phyloP scores from a whole-genome alignment of 2,797 vertebrate genomes.

The Phyllotis vaccarum region DNA sequence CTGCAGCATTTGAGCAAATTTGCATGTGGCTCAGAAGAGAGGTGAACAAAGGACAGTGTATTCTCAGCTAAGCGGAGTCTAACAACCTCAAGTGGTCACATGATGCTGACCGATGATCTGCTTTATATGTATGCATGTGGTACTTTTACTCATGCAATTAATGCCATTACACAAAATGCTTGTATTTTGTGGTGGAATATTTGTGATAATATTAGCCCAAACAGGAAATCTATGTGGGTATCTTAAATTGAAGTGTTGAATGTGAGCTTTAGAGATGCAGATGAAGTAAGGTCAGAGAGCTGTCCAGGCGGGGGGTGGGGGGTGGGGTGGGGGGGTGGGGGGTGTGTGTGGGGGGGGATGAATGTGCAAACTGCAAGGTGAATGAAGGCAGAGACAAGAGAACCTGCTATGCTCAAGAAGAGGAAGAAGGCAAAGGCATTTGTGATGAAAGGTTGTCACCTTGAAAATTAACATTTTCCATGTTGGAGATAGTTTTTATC shows the following conservation, averaged over 20 bases:
- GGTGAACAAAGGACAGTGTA: neutral
- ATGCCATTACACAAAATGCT: neutral
- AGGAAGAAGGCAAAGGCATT: constrained; percentile 96
- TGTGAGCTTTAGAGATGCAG: constrained; percentile 8
- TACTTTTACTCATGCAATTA: constrained; percentile 23
- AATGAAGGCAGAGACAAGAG: constrained; percentile 71
- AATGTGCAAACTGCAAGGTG: constrained; percentile 10
- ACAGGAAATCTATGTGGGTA: constrained; percentile 54
- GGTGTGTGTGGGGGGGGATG: constrained; percentile 68
- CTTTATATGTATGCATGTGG: neutral
- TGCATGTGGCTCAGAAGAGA: constrained; percentile 30
- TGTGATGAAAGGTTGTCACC: constrained; percentile 88
- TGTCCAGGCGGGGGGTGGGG: too few species aligned
- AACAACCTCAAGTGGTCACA: constrained; percentile 32
- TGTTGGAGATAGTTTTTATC: constrained; percentile 63
- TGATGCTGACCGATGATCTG: neutral
- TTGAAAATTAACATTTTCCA: constrained; percentile 56
- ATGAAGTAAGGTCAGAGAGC: constrained; percentile 35
- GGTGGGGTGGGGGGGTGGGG: too few species aligned
- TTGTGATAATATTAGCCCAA: constrained; percentile 51
- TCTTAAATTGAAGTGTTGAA: constrained; percentile 22
- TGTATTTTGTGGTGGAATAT: constrained; percentile 55
- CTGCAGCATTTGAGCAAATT: neutral
- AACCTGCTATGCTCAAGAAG: constrained; percentile 91
- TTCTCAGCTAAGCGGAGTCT: neutral